Evolutionary conservation across 1,140 invertebrate genomes (phyloP).

Genomic region (Neodiprion lecontei): DNA sequence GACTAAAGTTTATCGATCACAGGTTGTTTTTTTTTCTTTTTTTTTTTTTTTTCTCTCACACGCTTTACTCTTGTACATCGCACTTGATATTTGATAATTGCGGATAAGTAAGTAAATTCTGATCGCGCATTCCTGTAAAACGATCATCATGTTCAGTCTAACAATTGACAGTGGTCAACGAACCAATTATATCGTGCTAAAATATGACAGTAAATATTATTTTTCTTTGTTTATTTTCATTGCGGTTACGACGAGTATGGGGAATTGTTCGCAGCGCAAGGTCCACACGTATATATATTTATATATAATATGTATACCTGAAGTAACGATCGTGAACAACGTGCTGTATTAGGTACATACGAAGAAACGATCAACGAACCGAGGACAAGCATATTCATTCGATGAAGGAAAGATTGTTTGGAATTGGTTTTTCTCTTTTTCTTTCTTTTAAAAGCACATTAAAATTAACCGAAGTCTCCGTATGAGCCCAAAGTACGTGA

Average conservation of each 20-base stretch:
- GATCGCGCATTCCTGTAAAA: constrained; percentile 16
- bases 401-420: background rate
- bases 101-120: constrained; percentile 4
- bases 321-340: no score
- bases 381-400: background rate
- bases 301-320: constrained; percentile 7
- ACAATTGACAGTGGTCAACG: no score
- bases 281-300: constrained; percentile 33
- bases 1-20: background rate
- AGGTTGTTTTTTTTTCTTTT: background rate
- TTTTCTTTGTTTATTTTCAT: constrained; percentile 19
- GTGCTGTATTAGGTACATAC: no score
- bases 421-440: constrained; percentile 4
- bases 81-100: no score
- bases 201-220: no score
- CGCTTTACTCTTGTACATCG: background rate
- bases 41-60: background rate
- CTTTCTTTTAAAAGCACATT: constrained; percentile 5
- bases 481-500: no score
- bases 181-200: no score
- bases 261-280: constrained; percentile 53
- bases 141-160: constrained; percentile 4
- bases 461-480: no score
- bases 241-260: constrained; percentile 45
- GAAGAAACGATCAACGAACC: no score